Evolutionary conservation across 2,113 vertebrate genomes (phyloP).

Genomic region (Quiscalus mexicanus): DNA sequence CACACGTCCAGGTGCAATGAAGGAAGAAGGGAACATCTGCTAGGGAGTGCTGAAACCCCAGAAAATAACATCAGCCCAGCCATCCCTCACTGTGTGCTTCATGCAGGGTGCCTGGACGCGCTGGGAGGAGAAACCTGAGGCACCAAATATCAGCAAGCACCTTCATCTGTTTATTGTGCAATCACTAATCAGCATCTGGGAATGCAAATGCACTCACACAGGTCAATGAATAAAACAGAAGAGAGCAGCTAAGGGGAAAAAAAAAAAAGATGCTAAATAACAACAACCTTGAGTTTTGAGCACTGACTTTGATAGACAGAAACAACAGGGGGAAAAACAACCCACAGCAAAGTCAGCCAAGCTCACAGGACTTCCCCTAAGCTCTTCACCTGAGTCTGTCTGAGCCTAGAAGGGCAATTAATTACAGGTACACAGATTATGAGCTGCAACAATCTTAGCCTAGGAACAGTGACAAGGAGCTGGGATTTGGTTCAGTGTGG

Average conservation of each 20-base stretch:
- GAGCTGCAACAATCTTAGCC: background rate
- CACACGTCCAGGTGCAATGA: background rate
- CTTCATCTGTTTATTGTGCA: background rate
- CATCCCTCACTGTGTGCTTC: rapidly evolving
- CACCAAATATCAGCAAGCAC: background rate
- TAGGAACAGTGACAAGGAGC: rapidly evolving
- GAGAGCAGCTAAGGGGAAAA: background rate
- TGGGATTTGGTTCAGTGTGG: background rate
- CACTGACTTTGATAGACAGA: background rate
- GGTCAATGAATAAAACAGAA: background rate
- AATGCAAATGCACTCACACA: background rate
- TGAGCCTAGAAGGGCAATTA: background rate
- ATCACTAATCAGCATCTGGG: background rate
- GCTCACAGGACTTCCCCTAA: background rate
- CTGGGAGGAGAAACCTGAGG: background rate
- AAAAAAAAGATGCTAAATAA: background rate
- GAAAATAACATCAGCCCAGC: background rate
- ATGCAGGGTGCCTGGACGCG: background rate
- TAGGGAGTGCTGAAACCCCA: background rate
- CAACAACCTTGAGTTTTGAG: background rate
- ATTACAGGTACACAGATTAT: background rate
- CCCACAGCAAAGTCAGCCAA: background rate
- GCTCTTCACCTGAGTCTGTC: background rate
- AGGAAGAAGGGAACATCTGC: slow-evolving; percentile 38
- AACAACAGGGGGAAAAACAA: background rate